phyloP scores from a whole-genome alignment of 1,140 invertebrate species.

The Octopus sinensis region DNA sequence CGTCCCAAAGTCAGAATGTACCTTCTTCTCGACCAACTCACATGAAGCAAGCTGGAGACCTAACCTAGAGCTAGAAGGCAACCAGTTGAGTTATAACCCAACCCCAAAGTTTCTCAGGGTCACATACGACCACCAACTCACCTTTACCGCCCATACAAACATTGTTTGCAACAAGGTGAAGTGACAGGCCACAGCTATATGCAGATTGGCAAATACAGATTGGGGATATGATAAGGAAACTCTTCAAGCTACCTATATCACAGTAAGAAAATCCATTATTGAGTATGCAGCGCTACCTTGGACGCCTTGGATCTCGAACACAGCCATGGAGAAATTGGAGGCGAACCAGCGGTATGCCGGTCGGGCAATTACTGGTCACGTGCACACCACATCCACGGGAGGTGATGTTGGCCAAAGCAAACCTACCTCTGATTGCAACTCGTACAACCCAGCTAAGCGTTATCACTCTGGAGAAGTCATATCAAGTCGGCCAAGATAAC shows the following conservation, averaged over 20 bases:
- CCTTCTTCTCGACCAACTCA: background rate
- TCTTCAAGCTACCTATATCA: background rate
- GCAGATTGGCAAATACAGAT: background rate
- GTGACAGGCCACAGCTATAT: background rate
- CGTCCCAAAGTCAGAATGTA: background rate
- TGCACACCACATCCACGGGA: too few relatives aligned
- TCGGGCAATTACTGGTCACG: too few relatives aligned
- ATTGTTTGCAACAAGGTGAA: background rate
- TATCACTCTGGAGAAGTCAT: slow-evolving; percentile 7
- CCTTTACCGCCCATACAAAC: background rate
- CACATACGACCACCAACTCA: background rate
- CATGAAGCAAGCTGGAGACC: background rate
- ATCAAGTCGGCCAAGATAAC: background rate
- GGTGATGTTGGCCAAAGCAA: too few relatives aligned
- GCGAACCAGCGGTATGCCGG: too few relatives aligned
- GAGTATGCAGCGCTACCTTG: background rate
- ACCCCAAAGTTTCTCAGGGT: background rate
- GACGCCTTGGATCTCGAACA: background rate
- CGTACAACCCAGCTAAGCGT: slow-evolving; percentile 6
- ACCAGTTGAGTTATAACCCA: background rate
- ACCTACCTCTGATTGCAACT: too few relatives aligned
- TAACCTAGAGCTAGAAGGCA: background rate
- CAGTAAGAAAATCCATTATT: background rate
- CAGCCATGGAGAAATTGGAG: background rate
- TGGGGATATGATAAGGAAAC: background rate